These are phyloP conservation scores for Phenacoccus solenopsis DNA, from an alignment of 1,140 invertebrate species.

Conservation along the genomic window DNA sequence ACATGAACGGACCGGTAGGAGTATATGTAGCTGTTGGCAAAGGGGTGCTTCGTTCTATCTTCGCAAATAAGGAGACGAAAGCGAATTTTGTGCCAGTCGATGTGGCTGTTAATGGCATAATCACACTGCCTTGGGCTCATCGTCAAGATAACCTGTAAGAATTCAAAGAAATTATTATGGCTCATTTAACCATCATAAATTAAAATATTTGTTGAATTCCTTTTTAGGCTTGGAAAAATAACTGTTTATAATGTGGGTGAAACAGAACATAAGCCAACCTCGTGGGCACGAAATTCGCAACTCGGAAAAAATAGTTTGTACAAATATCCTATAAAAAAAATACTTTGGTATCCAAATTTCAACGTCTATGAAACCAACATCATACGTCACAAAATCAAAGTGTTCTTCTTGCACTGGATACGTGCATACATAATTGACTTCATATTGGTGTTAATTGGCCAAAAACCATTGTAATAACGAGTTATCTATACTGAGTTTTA, in stretches of 20 bases:
- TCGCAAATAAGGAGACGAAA: constrained; percentile 53
- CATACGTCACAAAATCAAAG: constrained; percentile 55
- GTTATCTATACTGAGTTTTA: background rate
- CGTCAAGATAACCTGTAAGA: background rate
- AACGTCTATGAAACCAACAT: constrained; percentile 56
- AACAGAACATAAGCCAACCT: constrained; percentile 46
- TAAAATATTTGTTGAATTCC: constrained; percentile 19
- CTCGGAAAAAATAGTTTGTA: constrained; percentile 51
- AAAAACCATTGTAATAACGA: constrained; percentile 65
- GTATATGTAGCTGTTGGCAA: constrained; percentile 60
- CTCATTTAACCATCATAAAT: too few species aligned
- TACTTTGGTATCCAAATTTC: constrained; percentile 69
- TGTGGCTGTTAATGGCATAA: constrained; percentile 55
- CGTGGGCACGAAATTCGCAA: constrained; percentile 68
- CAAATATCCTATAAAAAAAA: constrained; percentile 63
- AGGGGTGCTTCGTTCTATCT: constrained; percentile 74
- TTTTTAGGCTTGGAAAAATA: constrained; percentile 42
- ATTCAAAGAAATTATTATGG: background rate
- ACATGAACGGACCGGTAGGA: constrained; percentile 75
- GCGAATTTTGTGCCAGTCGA: constrained; percentile 83
- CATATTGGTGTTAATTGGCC: constrained; percentile 58
- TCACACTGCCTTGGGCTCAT: constrained; percentile 22
- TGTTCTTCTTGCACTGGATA: constrained; percentile 68
- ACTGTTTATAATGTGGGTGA: constrained; percentile 64
- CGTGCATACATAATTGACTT: constrained; percentile 79